phyloP scores from a whole-genome alignment of 2,113 vertebrate species.

The Bostrychus sinensis region DNA sequence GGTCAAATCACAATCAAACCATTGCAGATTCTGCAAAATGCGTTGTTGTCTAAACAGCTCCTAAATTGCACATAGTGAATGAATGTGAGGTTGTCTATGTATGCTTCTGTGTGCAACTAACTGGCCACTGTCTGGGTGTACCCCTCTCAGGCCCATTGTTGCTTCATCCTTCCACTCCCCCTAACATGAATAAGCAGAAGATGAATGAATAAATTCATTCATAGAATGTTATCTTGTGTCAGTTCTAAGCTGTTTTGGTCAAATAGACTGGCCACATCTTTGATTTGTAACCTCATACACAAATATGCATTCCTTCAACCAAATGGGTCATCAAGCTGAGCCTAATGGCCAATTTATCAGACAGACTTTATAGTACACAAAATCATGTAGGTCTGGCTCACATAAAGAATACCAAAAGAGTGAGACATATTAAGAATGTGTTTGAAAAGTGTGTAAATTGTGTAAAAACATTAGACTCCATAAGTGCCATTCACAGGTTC shows the following conservation, averaged over 20 bases:
- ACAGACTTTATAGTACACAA: constrained; percentile 31
- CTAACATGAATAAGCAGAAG: not conserved
- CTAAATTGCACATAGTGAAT: too few relatives aligned
- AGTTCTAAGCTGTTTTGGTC: not conserved
- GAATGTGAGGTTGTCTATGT: too few relatives aligned
- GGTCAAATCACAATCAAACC: too few relatives aligned
- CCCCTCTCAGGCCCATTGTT: too few relatives aligned
- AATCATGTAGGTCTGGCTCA: constrained; percentile 29
- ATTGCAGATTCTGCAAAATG: too few relatives aligned
- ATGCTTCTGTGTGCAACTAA: too few relatives aligned
- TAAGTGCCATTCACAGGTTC: constrained; percentile 24
- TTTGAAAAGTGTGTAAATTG: constrained; percentile 3
- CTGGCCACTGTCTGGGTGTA: too few relatives aligned
- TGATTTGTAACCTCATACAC: constrained; percentile 15
- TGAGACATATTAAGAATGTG: constrained; percentile 20
- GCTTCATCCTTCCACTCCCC: too few relatives aligned
- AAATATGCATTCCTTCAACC: constrained; percentile 44
- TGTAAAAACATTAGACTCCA: constrained; percentile 8
- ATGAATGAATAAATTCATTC: not conserved
- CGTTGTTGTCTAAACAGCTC: too few relatives aligned
- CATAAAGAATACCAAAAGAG: constrained; percentile 25
- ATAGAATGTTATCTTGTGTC: not conserved
- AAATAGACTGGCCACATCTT: constrained; percentile 2
- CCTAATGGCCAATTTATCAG: constrained; percentile 34
- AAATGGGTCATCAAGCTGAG: constrained; percentile 55